A percentile compares a stretch with the other conserved stretches of the same genome.
Conservation (phyloP, 1,140 invertebrate species). For the Chrysomallon squamiferum region DNA sequence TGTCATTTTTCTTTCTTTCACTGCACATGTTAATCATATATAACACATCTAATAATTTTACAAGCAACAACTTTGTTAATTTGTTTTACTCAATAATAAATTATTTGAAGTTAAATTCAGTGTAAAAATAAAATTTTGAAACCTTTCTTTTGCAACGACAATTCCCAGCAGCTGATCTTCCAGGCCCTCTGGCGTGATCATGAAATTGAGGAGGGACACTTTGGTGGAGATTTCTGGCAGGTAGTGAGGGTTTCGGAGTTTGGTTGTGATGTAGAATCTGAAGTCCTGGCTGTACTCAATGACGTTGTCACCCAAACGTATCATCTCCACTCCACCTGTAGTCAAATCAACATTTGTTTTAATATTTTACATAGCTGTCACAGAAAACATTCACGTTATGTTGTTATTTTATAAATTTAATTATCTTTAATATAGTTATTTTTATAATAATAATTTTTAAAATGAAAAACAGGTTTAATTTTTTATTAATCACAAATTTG, state of each 20-base stretch:
- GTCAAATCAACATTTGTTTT: slow-evolving; percentile 7
- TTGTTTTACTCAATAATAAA: too few species aligned
- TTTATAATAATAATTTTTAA: too few species aligned
- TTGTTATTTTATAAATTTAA: too few species aligned
- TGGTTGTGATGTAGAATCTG: slow-evolving; percentile 64
- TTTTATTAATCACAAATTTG: too few species aligned
- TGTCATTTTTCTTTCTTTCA: too few species aligned
- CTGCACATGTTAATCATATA: too few species aligned
- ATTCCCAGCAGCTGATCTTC: slow-evolving; percentile 65
- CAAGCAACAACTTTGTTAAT: too few species aligned
- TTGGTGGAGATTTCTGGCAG: slow-evolving; percentile 64
- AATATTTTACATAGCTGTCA: not conserved
- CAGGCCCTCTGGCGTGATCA: slow-evolving; percentile 65
- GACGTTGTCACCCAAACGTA: slow-evolving; percentile 61
- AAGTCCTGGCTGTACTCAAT: slow-evolving; percentile 64
- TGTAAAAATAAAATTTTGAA: too few species aligned
- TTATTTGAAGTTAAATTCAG: too few species aligned
- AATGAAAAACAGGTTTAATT: too few species aligned
- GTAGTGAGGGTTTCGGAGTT: slow-evolving; percentile 64
- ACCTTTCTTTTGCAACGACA: slow-evolving; percentile 66
- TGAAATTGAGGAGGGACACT: slow-evolving; percentile 65
- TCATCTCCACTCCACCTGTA: slow-evolving; percentile 64
- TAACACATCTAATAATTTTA: too few species aligned
- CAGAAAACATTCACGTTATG: not conserved
- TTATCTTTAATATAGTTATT: too few species aligned